Evolutionary conservation across 1,140 invertebrate species (phyloP).

Genomic region (Cotesia typhae): DNA sequence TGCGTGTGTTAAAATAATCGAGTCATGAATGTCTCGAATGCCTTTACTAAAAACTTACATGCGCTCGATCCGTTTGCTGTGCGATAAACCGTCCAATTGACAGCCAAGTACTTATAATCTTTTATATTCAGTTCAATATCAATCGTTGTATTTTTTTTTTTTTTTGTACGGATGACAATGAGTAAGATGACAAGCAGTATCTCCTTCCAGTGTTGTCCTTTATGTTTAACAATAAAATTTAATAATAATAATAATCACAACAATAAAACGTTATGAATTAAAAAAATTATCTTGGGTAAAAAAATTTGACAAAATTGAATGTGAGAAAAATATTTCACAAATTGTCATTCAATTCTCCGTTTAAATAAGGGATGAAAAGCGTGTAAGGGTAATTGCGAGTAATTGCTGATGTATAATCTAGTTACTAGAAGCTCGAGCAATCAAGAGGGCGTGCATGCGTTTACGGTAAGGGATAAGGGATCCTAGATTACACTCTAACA

Average conservation of each 20-base stretch:
- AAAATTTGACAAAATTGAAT: background rate
- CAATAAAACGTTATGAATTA: background rate
- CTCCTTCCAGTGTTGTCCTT: constrained; percentile 23
- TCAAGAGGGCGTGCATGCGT: constrained; percentile 53
- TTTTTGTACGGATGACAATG: too few species aligned
- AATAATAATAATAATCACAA: background rate
- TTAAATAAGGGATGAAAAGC: background rate
- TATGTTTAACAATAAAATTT: constrained; percentile 12
- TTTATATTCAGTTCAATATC: constrained; percentile 28
- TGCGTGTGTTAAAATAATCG: background rate
- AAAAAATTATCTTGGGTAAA: too few species aligned
- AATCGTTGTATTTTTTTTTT: constrained; percentile 10
- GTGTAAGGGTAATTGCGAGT: constrained; percentile 43
- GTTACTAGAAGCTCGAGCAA: constrained; percentile 56
- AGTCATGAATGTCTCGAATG: constrained; percentile 33
- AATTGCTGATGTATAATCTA: constrained; percentile 51
- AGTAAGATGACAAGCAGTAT: constrained; percentile 36
- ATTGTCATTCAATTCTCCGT: background rate
- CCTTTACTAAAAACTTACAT: background rate
- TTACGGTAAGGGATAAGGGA: background rate
- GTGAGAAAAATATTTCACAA: constrained; percentile 7
- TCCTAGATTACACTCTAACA: too few species aligned
- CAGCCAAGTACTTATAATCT: constrained; percentile 32
- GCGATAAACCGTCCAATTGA: constrained; percentile 36
- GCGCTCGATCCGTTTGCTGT: constrained; percentile 24